Evolutionary conservation across 2,888 invertebrate genomes (phyloP), one percentile per base, ranked within the genome.

Genomic region (Leucania comma): DNA sequence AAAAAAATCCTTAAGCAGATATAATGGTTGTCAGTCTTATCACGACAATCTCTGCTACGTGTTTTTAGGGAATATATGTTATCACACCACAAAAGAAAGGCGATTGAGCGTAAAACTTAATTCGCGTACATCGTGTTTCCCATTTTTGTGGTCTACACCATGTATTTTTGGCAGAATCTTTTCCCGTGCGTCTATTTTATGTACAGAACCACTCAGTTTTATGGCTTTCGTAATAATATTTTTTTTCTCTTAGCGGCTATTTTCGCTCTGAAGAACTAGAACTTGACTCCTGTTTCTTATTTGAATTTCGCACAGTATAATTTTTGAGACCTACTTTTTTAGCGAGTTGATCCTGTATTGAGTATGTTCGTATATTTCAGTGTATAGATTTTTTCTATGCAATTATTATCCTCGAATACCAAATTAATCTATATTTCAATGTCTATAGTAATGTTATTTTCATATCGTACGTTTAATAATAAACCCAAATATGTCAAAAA

Each of bases 161-260:
- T 59, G 65, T 56, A 29, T 69, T 67, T 72, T 57, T 59, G 50
- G 17, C 29, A 12, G 29, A 54, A 61, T 58, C 50, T 72, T 32
- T 61, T 68, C 22, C 10, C 3, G 26, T 24, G 54, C 58, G 53
- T 75, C 46, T 24, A 26, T 53, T 82, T 69, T 78, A 78, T 81
- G 62, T 75, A 38, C 59, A 14, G 35, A 67, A 38, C 79, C 79
- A 80, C 74, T 80, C 78, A 69, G 61, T 68, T 81, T 82, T 80
- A 81, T 59, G 24, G 64, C 35, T 59, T 3, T 32, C 56, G 48
- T 62, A 50, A 71, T 63, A 60, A 57, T 59, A 50, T 32, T 4
- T 46, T 67, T 66, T 80, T 69, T 57, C 62, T 57, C 35, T 42
- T 42, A 42, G 42, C 63, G 17, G 29, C 8, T 68, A 10, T 72